Percentiles rank a stretch among this genome's conserved stretches.
Evolutionary conservation across 2,797 vertebrate species (phyloP).

Genomic region (Enteromius viviparus): DNA sequence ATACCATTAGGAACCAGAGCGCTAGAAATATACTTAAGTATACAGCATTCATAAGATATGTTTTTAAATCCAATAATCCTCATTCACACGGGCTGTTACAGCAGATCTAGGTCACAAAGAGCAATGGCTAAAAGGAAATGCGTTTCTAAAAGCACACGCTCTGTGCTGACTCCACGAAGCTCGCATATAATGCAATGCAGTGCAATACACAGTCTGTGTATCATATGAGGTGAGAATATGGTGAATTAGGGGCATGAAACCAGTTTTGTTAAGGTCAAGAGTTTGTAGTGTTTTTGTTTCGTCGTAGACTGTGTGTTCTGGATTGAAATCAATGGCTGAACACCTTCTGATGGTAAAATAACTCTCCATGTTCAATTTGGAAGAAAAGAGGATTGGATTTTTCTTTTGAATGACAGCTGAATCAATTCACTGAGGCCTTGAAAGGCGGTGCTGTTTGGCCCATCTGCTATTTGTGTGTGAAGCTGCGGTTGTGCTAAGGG

Average conservation of each 20-base stretch:
- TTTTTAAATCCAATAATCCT: constrained; percentile 47
- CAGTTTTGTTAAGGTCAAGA: constrained; percentile 17
- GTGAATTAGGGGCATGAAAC: background rate
- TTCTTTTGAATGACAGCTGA: constrained; percentile 38
- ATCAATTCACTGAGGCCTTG: constrained; percentile 34
- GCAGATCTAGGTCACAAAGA: constrained; percentile 37
- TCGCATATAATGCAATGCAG: background rate
- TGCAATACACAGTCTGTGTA: background rate
- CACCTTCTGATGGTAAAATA: constrained; percentile 34
- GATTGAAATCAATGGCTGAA: constrained; percentile 39
- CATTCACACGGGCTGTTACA: constrained; percentile 19
- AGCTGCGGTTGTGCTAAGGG: constrained; percentile 25
- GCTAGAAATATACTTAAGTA: background rate
- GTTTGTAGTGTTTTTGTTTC: constrained; percentile 22
- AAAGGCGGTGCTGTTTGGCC: constrained; percentile 14
- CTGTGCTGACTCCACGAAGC: background rate
- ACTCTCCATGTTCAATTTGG: constrained; percentile 2
- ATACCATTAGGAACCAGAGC: constrained; percentile 8
- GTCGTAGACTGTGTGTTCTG: background rate
- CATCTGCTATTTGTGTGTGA: constrained; percentile 1
- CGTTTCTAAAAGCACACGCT: background rate
- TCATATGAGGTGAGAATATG: background rate
- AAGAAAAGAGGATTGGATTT: constrained; percentile 43
- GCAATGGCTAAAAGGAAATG: constrained; percentile 18
- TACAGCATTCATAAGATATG: constrained; percentile 23